These are phyloP conservation scores for Nannoperca australis DNA, from an alignment of 2,797 vertebrate genomes.

Conservation along the genomic window DNA sequence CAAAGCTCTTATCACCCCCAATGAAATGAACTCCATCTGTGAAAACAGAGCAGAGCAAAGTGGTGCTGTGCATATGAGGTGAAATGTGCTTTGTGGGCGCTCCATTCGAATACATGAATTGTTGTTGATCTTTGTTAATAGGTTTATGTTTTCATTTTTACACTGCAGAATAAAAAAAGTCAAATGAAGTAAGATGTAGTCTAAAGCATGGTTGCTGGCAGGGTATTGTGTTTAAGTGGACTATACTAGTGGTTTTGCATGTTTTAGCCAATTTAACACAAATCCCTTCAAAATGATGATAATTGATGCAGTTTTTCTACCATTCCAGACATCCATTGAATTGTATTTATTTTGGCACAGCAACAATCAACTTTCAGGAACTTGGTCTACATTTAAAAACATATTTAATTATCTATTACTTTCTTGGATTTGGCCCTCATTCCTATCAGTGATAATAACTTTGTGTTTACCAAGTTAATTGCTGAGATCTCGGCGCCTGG, in stretches of 20 bases:
- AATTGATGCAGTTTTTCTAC: neutral
- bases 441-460: neutral
- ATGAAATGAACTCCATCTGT: slow-evolving; percentile 60
- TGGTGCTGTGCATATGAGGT: neutral
- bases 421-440: neutral
- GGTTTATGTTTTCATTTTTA: slow-evolving; percentile 14
- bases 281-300: neutral
- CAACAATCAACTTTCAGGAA: neutral
- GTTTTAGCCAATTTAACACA: slow-evolving; percentile 4
- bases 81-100: slow-evolving; percentile 13
- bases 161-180: neutral
- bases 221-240: neutral
- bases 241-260: neutral
- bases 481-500: neutral
- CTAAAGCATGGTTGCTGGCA: neutral
- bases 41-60: slow-evolving; percentile 46
- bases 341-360: neutral
- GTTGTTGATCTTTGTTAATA: slow-evolving; percentile 21
- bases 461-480: neutral
- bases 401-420: neutral
- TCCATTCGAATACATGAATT: slow-evolving; percentile 8
- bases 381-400: neutral
- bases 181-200: neutral
- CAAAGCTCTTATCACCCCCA: slow-evolving; percentile 60
- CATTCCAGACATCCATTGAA: neutral